Evolutionary conservation across 2,797 vertebrate genomes (phyloP), one percentile per base, ranked within the genome.

Genomic region (Xerus rutilus): DNA sequence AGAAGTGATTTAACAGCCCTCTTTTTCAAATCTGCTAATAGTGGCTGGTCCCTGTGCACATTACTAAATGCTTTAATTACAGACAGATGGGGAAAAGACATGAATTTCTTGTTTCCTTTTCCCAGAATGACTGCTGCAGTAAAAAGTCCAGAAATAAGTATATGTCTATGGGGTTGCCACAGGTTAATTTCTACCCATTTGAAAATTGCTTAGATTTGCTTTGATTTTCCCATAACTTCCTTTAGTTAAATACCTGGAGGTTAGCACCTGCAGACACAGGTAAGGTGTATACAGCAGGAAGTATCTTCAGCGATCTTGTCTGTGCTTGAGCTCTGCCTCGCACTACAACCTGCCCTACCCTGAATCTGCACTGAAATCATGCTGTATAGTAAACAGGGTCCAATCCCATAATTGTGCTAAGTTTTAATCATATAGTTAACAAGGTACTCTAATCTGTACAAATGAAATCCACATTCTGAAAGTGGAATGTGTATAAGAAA

Each of bases 31-130:
- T 95, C 59, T 70, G 20, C 59, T 88, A 45, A 76, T 25, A 72
- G 62, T 10, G 6, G 28, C 13, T 28, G 1, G n/a, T 94, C 52
- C 52, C 73, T 4, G 9, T 32, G 52, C 62, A 79, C 23, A 64
- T n/a, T 9, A 43, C 32, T 81, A 89, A 88, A 64, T 21, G 18
- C 35, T 95, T 91, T 95, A 91, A 94, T 92, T 96, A 91, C 49
- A 94, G 39, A 45, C 0, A 0, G 32, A 74, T 32, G 35, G 25
- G 5, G 23, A 79, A 92, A 86, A 20, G 35, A 81, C 13, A 43
- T 52, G 59, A 86, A 81, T 89, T 86, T 57, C 76, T 85, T 91
- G 5, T 52, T 96, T 87, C 23, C 5, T 92, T 94, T 79, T 45
- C 79, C 17, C 14, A n/a, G 54, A 72, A 67, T 77, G 77, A 89